Percentiles rank a stretch among this genome's conserved stretches.
phyloP scores from a whole-genome alignment of 2,888 invertebrate species.

The Sinohyriopsis cumingii region DNA sequence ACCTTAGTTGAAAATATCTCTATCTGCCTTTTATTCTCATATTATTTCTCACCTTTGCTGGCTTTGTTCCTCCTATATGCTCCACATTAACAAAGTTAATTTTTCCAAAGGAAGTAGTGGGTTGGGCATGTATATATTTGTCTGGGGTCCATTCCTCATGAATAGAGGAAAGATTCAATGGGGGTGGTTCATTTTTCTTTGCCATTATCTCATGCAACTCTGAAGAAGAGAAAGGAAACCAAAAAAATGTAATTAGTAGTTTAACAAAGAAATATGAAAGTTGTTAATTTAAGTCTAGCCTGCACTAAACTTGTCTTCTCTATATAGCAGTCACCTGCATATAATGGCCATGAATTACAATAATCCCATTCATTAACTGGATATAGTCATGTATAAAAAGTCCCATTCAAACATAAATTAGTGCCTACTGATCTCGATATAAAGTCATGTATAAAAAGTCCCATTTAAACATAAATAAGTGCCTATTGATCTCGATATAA shows the following conservation, averaged over 20 bases:
- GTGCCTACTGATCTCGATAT: no score
- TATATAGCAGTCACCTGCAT: no score
- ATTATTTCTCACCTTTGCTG: constrained; percentile 50
- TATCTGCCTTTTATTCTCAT: background rate
- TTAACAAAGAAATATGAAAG: background rate
- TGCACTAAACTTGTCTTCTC: no score
- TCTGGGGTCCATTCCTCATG: constrained; percentile 38
- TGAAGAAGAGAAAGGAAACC: constrained; percentile 18
- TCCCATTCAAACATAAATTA: no score
- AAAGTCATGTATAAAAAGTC: no score
- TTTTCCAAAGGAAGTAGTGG: constrained; percentile 52
- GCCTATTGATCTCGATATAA: no score
- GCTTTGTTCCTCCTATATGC: constrained; percentile 55
- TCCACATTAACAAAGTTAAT: constrained; percentile 57
- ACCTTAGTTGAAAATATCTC: no score
- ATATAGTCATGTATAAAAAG: no score
- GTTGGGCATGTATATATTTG: constrained; percentile 18
- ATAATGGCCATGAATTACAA: no score
- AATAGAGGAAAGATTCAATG: constrained; percentile 36
- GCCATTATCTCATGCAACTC: constrained; percentile 32
- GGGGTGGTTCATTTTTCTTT: constrained; percentile 30
- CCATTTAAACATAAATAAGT: no score
- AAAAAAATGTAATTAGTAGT: background rate
- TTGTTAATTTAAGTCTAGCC: background rate
- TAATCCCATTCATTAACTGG: no score